Evolutionary conservation across 2,888 invertebrate genomes (phyloP).

Genomic region (Drosophila mimica): DNA sequence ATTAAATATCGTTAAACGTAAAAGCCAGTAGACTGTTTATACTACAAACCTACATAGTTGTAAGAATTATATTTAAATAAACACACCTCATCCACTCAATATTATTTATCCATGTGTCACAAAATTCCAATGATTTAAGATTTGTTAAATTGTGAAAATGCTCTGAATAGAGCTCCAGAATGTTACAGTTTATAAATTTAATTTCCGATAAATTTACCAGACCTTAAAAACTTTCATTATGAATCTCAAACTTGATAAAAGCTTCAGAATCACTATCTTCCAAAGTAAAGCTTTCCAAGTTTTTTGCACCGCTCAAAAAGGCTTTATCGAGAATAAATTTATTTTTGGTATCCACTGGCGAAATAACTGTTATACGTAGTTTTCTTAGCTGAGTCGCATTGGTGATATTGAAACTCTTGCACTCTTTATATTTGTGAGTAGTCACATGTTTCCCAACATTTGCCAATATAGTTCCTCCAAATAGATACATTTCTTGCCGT

Average conservation of each 20-base stretch:
- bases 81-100: not conserved
- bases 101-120: accelerated
- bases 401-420: not conserved
- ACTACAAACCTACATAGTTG: too few relatives aligned
- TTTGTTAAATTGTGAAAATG: not conserved
- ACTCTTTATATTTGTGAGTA: not conserved
- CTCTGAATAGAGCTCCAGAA: not conserved
- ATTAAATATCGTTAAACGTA: too few relatives aligned
- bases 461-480: not conserved
- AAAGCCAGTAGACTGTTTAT: too few relatives aligned
- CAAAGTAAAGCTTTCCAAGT: not conserved
- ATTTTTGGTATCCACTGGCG: not conserved
- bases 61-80: not conserved
- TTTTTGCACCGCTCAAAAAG: not conserved
- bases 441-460: not conserved
- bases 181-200: not conserved
- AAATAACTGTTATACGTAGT: not conserved
- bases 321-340: not conserved
- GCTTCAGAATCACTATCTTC: accelerated
- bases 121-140: not conserved
- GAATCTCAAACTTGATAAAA: not conserved
- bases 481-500: not conserved
- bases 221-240: not conserved
- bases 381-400: not conserved
- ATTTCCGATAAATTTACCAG: not conserved